Conservation (phyloP, 2,113 vertebrate species). For the Promerops cafer region DNA sequence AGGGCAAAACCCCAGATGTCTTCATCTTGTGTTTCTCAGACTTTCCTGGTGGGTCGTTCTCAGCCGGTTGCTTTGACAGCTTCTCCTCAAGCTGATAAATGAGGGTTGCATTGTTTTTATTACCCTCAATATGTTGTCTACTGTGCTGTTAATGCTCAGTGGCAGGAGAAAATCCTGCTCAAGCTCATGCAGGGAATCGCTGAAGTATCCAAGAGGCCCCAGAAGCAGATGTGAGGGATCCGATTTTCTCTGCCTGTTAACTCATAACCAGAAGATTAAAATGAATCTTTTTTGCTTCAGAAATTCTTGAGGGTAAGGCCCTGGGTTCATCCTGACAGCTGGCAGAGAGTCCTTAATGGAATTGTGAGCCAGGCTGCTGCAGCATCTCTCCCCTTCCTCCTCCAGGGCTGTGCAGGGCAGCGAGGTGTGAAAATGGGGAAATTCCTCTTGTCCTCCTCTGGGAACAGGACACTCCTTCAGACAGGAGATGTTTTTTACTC, state of each 20-base stretch:
- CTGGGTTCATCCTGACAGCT: neutral
- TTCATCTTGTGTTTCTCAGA: neutral
- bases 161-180: neutral
- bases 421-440: neutral
- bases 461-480: neutral
- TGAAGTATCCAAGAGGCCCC: neutral
- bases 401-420: neutral
- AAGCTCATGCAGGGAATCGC: neutral
- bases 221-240: neutral
- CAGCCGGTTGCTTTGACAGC: neutral
- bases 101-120: constrained; percentile 23
- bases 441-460: neutral
- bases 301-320: neutral
- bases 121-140: neutral
- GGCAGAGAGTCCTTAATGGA: neutral
- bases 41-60: neutral
- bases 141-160: neutral
- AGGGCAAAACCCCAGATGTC: neutral
- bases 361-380: neutral
- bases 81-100: constrained; percentile 8
- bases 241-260: constrained; percentile 43
- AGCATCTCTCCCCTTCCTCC: neutral
- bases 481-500: neutral
- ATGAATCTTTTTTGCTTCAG: neutral
- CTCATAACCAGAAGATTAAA: neutral